phyloP scores from a whole-genome alignment of 2,113 vertebrate genomes.

The Mixornis gularis region DNA sequence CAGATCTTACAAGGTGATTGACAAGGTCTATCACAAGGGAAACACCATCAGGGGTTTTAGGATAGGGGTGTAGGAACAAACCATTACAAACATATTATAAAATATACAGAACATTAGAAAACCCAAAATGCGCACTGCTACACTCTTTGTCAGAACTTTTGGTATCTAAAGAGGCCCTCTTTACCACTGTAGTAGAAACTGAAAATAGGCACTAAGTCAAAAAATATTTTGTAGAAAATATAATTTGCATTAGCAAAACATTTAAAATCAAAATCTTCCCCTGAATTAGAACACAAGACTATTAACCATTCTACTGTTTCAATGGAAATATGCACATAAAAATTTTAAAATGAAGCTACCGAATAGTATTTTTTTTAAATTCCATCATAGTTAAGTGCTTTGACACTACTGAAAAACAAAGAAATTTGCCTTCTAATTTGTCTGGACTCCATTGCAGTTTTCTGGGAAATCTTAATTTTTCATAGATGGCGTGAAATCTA shows the following conservation, averaged over 20 bases:
- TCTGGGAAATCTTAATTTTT: background rate
- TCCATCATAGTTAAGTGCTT: background rate
- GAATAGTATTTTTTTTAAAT: rapidly evolving
- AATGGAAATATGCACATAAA: background rate
- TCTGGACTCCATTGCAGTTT: background rate
- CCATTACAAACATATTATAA: too few species aligned
- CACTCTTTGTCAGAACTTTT: background rate
- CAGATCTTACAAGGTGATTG: too few species aligned
- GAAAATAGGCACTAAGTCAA: background rate
- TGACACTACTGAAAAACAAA: background rate
- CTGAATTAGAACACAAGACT: background rate
- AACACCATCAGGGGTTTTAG: too few species aligned
- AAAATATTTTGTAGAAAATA: background rate
- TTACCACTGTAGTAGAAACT: background rate
- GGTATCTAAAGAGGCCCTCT: background rate
- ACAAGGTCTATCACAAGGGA: too few species aligned
- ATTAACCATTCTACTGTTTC: background rate
- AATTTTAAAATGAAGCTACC: background rate
- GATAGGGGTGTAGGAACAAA: too few species aligned
- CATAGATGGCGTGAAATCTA: background rate
- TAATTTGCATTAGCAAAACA: background rate
- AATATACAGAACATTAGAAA: too few species aligned
- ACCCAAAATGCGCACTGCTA: too few species aligned
- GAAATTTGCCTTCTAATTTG: background rate
- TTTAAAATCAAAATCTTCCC: background rate